phyloP scores from a whole-genome alignment of 2,113 vertebrate species.

The Labeo catla region DNA sequence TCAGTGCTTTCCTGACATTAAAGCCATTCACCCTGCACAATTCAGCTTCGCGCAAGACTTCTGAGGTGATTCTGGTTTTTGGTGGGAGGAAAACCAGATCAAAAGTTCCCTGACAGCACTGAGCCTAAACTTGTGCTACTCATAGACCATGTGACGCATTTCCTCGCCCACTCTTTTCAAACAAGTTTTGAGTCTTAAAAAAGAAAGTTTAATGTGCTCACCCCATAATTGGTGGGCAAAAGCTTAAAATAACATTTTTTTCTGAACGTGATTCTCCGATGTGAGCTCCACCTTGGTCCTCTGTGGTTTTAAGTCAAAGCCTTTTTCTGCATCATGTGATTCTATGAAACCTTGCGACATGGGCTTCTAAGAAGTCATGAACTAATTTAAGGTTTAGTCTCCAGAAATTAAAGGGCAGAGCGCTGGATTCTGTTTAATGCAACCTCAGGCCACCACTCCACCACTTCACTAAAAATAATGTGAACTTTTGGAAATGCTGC shows the following conservation, averaged over 20 bases:
- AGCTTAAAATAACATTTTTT: background rate
- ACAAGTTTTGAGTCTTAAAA: background rate
- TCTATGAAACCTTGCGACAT: constrained; percentile 15
- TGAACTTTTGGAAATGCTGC: background rate
- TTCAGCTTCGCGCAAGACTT: no score
- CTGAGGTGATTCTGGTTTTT: background rate
- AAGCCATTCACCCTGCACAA: background rate
- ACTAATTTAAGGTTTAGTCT: constrained; percentile 52
- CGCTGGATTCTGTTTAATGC: constrained; percentile 12
- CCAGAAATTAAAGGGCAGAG: constrained; percentile 43
- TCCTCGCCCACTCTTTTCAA: background rate
- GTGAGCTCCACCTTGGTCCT: constrained; percentile 20
- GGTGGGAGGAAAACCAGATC: background rate
- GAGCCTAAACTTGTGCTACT: background rate
- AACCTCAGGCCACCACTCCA: background rate
- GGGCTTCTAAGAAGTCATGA: constrained; percentile 29
- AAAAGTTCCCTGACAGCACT: background rate
- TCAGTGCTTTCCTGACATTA: background rate
- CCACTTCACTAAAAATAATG: background rate
- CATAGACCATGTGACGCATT: background rate
- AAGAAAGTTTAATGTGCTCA: background rate
- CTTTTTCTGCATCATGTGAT: background rate
- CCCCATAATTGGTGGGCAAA: constrained; percentile 6
- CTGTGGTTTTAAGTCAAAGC: constrained; percentile 37
- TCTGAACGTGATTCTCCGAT: constrained; percentile 2